These are phyloP conservation scores for Orthonychiurus folsomi DNA, from an alignment of 2,888 invertebrate genomes.

Conservation along the genomic window DNA sequence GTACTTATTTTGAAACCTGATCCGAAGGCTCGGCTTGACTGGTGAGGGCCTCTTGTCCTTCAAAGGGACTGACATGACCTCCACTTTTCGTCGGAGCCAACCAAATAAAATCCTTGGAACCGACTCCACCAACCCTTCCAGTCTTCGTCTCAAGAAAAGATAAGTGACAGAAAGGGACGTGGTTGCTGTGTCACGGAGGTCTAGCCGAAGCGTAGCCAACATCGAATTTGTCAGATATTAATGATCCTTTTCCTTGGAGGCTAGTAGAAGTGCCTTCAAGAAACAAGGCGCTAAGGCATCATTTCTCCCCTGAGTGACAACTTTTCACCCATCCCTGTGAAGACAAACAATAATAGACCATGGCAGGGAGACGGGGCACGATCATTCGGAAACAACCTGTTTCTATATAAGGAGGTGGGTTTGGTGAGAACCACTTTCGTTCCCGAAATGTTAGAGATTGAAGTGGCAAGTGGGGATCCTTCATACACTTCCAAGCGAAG, in stretches of 20 bases:
- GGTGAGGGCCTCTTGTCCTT: no score
- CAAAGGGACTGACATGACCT: neutral
- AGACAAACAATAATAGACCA: neutral
- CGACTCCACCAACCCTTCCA: no score
- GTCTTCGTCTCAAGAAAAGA: no score
- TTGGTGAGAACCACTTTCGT: no score
- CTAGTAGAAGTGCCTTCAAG: neutral
- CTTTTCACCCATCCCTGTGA: neutral
- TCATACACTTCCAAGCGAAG: neutral
- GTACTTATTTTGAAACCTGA: no score
- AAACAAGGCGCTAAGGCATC: neutral
- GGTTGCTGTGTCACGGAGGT: neutral
- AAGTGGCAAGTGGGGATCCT: neutral
- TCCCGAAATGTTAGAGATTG: no score
- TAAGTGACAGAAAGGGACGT: neutral
- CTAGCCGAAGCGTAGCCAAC: neutral
- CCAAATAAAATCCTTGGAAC: no score
- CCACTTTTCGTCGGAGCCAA: no score
- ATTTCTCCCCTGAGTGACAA: neutral
- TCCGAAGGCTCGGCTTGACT: no score
- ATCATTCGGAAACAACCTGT: no score
- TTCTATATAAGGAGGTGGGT: no score
- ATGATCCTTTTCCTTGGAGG: neutral
- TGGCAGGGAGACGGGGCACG: no score
- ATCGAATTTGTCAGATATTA: neutral